phyloP scores from a whole-genome alignment of 2,797 vertebrate species.

The Aldrovandia affinis region DNA sequence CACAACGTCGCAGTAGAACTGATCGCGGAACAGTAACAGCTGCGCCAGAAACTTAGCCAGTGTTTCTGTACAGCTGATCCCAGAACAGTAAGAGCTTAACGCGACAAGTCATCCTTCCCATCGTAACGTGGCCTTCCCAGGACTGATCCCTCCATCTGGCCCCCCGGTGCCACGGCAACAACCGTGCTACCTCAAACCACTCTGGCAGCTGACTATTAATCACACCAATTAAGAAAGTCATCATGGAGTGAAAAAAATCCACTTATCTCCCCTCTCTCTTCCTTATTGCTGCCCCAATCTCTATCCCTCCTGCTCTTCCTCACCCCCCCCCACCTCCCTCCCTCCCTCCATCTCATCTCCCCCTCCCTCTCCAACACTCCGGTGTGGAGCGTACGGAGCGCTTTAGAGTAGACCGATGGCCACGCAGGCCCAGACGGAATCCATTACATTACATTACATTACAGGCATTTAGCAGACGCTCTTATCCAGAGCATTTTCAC shows the following conservation, averaged over 20 bases:
- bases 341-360: neutral
- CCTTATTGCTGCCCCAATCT: conserved; percentile 5
- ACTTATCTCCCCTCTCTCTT: conserved; percentile 37
- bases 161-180: neutral
- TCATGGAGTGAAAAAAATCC: conserved; percentile 43
- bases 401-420: conserved; percentile 59
- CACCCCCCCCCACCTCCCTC: conserved; percentile 6
- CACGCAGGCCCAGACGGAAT: conserved; percentile 48
- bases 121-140: neutral
- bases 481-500: no score
- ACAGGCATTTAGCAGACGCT: no score
- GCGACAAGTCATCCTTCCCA: neutral
- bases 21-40: conserved; percentile 5
- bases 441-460: no score
- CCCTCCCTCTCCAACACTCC: conserved; percentile 26
- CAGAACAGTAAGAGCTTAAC: neutral
- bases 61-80: neutral
- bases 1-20: no score
- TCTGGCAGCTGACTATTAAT: conserved; percentile 56
- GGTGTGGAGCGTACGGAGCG: conserved; percentile 45
- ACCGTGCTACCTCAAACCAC: neutral
- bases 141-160: no score
- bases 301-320: no score
- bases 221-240: conserved; percentile 63
- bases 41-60: neutral